phyloP scores from a whole-genome alignment of 2,888 invertebrate genomes.

The Lagria hirta region DNA sequence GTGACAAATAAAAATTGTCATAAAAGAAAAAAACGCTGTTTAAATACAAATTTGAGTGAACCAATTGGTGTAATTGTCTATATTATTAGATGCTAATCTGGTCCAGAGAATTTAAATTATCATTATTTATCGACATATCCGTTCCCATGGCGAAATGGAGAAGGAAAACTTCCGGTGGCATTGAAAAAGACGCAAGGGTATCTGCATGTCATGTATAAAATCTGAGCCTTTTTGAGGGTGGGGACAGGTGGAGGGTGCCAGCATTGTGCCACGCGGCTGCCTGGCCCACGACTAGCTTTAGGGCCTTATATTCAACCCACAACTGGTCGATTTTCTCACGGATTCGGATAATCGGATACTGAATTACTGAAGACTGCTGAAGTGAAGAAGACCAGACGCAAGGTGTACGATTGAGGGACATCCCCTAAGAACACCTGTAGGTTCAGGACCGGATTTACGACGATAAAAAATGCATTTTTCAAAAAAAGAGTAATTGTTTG shows the following conservation, averaged over 20 bases:
- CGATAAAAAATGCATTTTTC: conserved; percentile 10
- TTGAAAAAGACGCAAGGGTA: conserved; percentile 3
- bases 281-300: conserved; percentile 33
- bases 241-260: conserved; percentile 32
- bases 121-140: conserved; percentile 17
- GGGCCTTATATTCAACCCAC: too few species aligned
- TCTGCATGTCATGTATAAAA: conserved; percentile 17
- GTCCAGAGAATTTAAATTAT: conserved; percentile 13
- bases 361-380: too few species aligned
- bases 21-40: neutral
- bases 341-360: too few species aligned
- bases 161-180: conserved; percentile 23
- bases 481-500: too few species aligned
- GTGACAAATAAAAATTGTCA: too few species aligned
- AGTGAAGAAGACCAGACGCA: conserved; percentile 36
- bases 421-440: conserved; percentile 33
- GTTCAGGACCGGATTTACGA: conserved; percentile 3
- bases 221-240: conserved; percentile 23
- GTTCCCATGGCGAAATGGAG: conserved; percentile 23
- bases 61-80: neutral
- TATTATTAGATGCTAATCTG: conserved; percentile 14
- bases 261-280: conserved; percentile 38
- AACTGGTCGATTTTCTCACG: conserved; percentile 41
- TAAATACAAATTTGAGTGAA: neutral
- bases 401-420: conserved; percentile 35